Evolutionary conservation across 2,113 vertebrate genomes (phyloP).

Genomic region (Ceyx cyanopectus): DNA sequence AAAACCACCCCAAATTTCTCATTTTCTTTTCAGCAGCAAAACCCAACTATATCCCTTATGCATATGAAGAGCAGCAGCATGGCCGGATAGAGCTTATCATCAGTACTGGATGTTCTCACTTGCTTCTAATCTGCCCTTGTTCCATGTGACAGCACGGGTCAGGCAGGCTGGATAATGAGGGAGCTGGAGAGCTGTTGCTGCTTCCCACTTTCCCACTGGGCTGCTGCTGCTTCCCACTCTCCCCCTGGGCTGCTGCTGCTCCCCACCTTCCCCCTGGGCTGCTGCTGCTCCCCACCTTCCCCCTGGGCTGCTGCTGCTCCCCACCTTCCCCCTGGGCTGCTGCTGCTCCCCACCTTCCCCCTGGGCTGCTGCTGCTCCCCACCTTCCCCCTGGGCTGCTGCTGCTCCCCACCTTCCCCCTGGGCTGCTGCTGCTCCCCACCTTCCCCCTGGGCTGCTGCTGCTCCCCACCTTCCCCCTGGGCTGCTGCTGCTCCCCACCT

Average conservation of each 20-base stretch:
- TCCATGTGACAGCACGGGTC: neutral
- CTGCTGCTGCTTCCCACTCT: slow-evolving; percentile 34
- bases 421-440: neutral
- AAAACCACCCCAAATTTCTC: neutral
- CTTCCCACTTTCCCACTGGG: neutral
- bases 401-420: slow-evolving; percentile 13
- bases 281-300: slow-evolving; percentile 39
- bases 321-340: neutral
- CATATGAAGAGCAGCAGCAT: neutral
- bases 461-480: slow-evolving; percentile 21
- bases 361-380: slow-evolving; percentile 42
- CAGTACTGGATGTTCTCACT: slow-evolving; percentile 20
- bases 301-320: neutral
- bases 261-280: neutral
- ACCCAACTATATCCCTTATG: slow-evolving; percentile 11
- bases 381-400: neutral
- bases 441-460: neutral
- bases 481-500: slow-evolving; percentile 36
- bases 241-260: neutral
- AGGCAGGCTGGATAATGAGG: slow-evolving; percentile 9
- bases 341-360: slow-evolving; percentile 38
- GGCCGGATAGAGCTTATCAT: neutral
- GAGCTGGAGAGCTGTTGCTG: slow-evolving; percentile 29
- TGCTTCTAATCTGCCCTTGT: slow-evolving; percentile 19
- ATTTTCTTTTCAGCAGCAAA: slow-evolving; percentile 25